Evolutionary conservation across 2,113 vertebrate genomes (phyloP), one percentile per base, ranked within the genome.

Genomic region (Pardalotus punctatus): DNA sequence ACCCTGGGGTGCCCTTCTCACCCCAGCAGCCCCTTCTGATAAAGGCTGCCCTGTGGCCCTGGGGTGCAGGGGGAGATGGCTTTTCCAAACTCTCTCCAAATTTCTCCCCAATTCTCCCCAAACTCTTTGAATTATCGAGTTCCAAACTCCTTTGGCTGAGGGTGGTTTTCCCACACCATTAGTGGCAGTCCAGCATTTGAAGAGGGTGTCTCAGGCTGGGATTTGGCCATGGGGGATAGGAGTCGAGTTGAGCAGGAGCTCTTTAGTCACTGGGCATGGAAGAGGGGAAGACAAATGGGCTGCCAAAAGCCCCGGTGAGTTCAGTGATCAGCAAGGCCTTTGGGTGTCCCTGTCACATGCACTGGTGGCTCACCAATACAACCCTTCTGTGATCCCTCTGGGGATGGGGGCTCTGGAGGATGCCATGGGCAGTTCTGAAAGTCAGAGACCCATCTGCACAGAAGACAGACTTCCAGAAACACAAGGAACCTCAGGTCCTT

Each of bases 251-350:
- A 72, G 50, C 33, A 77, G 36, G 40, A 86, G 36, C 25, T 66
- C 54, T 35, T 94, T 27, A 43, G 58, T 12, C 47, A 2, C n/a
- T 51, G 43, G 45, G 4, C 4, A 3, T 4, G 73, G 28, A 69
- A 61, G 48, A 81, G 29, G 13, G 36, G 31, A 77, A 23, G n/a
- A n/a, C 11, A 61, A 51, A 16, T 2, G 14, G 9, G 31, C 82
- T 86, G 36, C 50, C 27, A 77, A 53, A 69, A 43, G 2, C 6
- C 1, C 31, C 0, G 0, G 20, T 28, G n/a, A 72, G 53, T 18
- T 20, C 58, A 57, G 45, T 0, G 1, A 58, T 56, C 42, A 62
- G 35, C 17, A 17, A 38, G 17, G 27, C 14, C 56, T 86, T 77
- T 31, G 27, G 21, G 6, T 29, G 27, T 31, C 40, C 40, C 36